Conservation (phyloP, 2,113 vertebrate species). For the Saguinus midas region DNA sequence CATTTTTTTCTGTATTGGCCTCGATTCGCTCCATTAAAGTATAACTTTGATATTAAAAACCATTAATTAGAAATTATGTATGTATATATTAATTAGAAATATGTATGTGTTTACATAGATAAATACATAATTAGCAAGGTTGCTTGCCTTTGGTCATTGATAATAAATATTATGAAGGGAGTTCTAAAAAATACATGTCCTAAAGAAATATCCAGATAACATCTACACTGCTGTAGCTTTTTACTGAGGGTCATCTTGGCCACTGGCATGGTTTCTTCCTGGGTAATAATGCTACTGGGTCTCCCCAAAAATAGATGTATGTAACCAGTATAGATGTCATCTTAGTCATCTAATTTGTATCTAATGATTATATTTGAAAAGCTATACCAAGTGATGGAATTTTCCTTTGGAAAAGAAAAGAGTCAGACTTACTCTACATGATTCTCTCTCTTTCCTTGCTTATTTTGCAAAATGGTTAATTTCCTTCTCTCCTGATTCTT, state of each 20-base stretch:
- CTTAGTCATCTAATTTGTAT: slow-evolving; percentile 43
- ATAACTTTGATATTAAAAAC: background rate
- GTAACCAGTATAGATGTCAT: background rate
- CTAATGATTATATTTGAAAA: slow-evolving; percentile 49
- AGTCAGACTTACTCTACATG: background rate
- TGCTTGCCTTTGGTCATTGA: background rate
- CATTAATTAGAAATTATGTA: background rate
- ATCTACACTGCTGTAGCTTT: background rate
- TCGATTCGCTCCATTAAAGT: background rate
- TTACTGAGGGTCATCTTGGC: background rate
- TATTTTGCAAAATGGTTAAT: background rate
- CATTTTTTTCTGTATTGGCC: background rate
- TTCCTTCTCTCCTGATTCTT: background rate
- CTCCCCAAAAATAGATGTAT: slow-evolving; percentile 39
- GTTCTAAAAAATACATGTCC: background rate
- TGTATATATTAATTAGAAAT: background rate
- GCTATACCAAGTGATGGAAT: slow-evolving; percentile 37
- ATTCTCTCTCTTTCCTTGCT: background rate
- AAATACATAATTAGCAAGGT: background rate
- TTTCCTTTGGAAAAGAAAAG: slow-evolving; percentile 29
- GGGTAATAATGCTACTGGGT: background rate
- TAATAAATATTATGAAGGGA: background rate
- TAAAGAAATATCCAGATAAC: background rate
- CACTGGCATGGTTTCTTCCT: background rate
- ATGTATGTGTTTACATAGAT: background rate